Evolutionary conservation across 2,797 vertebrate species (phyloP), one percentile per base, ranked within the genome.

Genomic region (Peromyscus nudipes): DNA sequence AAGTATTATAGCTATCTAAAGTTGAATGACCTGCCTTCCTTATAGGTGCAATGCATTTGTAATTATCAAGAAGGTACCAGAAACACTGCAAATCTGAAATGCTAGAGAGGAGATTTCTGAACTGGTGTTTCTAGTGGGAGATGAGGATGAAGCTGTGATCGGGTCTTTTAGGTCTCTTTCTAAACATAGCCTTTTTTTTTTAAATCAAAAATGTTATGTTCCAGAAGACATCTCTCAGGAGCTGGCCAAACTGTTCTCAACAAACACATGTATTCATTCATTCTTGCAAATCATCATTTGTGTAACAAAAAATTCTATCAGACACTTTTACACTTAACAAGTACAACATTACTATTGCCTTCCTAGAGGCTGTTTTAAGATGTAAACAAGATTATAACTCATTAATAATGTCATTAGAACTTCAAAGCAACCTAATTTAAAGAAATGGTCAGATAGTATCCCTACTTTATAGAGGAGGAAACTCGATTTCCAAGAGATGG

Each of bases 321-420:
- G 62, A 49, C 62, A 92, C 84, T 81, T n/a, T 71, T 76, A 29
- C 19, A 4, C 6, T 87, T 92, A 76, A 4, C 57, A 52, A 95
- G 37, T 76, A 43, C 37, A 64, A 34, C 19, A 60, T 80, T 75
- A 55, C 40, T 27, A n/a, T 91, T 0, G 17, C 21, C 52, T 84
- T 29, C 27, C 29, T 46, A 43, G 19, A 55, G 25, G 29, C 1
- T 43, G 0, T 11, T 57, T 90, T 79, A 75, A 87, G 83, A 90
- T 75, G 27, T 21, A 90, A 94, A 76, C 49, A 37, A 64, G 40
- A 69, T 88, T 96, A 71, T 76, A 81, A 37, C 29, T 75, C n/a
- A 67, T 92, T 64, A 87, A 75, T 69, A 31, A 62, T 97, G 71
- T 95, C 64, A 37, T 84, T 80, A 92, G 71, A 84, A 29, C 12